Base-by-base conservation (phyloP, 2,888 invertebrate species). In the Dryobota labecula region DNA sequence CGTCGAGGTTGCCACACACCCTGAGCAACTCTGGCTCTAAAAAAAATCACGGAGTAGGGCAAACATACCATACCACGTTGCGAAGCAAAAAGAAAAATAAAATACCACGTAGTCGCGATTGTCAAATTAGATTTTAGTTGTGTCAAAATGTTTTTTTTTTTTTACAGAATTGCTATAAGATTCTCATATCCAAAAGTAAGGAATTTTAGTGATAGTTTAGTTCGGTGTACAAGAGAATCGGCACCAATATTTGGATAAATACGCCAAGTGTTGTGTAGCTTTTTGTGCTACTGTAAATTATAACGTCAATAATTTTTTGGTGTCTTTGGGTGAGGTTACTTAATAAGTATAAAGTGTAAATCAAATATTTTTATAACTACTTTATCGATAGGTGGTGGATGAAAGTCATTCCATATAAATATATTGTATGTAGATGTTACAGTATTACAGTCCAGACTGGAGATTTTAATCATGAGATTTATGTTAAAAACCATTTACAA, bases 401-500 rank as follows among this genome's bases (percentile, higher is more conserved):
- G 81, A 86, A 41, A 78, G 66, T 82, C 82, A 84, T 84, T 85
- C 78, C 73, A 58, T 78, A 41, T 53, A 61, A 63, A 65, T 69
- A 63, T 79, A 73, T 79, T 70, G n/a, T 67, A 66, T 62, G 65
- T 75, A 75, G 27, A 72, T 75, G 58, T 74, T 64, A 60, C 80
- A 84, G 84, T 82, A 85, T 85, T 84, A 80, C 38, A 73, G 41
- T 61, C 70, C 70, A 69, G 47, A 71, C 38, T 74, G 64, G 88
- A 88, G 86, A 88, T 90, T 89, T 71, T 73, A 71, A 82, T 76
- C 58, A 79, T 86, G 84, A 89, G 86, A 88, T 87, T 88, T 78
- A 45, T 79, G 75, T 80, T 75, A 57, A 49, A 76, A 65, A 76
- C 70, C 30, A 77, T 80, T 79, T 81, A 66, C 65, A 89, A 84